Conservation (phyloP, 2,797 vertebrate species). For the Chrysocyon brachyurus region DNA sequence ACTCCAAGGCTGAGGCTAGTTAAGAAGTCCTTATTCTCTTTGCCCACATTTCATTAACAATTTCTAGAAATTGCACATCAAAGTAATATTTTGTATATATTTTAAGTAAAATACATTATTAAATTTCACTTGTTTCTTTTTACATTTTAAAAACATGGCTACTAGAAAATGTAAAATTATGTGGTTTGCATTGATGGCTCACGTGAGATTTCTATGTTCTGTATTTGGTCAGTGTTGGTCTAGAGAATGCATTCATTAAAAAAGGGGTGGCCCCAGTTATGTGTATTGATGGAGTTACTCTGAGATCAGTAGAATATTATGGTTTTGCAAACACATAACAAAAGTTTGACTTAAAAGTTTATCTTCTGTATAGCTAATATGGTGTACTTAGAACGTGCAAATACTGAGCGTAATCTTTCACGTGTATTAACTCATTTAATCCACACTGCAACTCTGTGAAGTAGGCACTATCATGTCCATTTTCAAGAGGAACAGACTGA, state of each 20-base stretch:
- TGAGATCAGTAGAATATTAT: background rate
- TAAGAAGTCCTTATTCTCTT: background rate
- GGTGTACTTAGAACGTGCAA: background rate
- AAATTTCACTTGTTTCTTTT: background rate
- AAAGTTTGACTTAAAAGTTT: background rate
- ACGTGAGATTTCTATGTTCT: background rate
- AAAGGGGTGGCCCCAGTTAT: background rate
- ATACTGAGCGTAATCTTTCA: background rate
- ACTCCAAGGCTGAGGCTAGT: background rate
- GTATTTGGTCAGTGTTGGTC: background rate
- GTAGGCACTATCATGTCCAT: background rate
- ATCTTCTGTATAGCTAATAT: background rate
- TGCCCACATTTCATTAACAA: background rate
- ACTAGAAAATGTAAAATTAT: background rate
- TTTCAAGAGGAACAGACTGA: background rate
- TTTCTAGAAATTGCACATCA: background rate
- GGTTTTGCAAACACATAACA: background rate
- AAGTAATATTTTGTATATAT: background rate
- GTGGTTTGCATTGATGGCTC: background rate
- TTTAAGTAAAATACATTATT: constrained; percentile 35
- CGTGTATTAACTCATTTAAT: background rate
- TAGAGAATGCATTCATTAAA: background rate
- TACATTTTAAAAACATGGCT: background rate
- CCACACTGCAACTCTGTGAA: background rate
- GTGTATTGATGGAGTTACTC: fast-evolving